Percentiles rank a stretch among this genome's conserved stretches.
Conservation (phyloP, 2,113 vertebrate genomes). For the Montifringilla adamsi region DNA sequence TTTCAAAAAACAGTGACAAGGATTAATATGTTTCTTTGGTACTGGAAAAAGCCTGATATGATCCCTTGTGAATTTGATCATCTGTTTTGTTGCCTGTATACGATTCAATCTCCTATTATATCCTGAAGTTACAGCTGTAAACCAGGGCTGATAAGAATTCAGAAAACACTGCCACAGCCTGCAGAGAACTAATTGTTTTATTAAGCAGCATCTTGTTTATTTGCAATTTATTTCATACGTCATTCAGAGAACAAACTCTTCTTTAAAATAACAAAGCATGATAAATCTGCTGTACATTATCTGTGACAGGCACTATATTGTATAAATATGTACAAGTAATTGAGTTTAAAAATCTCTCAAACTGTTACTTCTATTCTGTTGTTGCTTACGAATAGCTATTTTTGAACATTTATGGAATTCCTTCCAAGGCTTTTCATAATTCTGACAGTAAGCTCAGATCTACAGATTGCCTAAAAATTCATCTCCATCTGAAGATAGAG, state of each 20-base stretch:
- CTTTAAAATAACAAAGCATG: constrained; percentile 19
- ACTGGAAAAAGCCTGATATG: constrained; percentile 82
- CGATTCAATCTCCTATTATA: constrained; percentile 84
- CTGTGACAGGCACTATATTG: constrained; percentile 51
- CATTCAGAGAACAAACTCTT: constrained; percentile 17
- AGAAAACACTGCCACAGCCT: constrained; percentile 70
- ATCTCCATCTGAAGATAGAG: constrained; percentile 49
- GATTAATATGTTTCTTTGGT: constrained; percentile 89
- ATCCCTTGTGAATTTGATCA: constrained; percentile 90
- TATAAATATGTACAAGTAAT: constrained; percentile 68
- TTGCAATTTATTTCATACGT: constrained; percentile 70
- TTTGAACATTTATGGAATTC: constrained; percentile 68
- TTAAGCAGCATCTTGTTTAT: constrained; percentile 72
- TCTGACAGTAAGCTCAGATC: constrained; percentile 68
- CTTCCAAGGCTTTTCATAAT: constrained; percentile 73
- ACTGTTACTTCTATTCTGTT: constrained; percentile 68
- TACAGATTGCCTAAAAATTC: constrained; percentile 69
- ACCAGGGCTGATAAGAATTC: constrained; percentile 80
- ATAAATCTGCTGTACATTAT: constrained; percentile 54
- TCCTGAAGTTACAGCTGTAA: constrained; percentile 88
- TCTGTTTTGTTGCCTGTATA: constrained; percentile 84
- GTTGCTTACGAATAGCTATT: constrained; percentile 67
- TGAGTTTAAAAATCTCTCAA: constrained; percentile 62
- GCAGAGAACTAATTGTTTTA: constrained; percentile 75
- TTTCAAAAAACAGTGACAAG: constrained; percentile 90